Evolutionary conservation across 2,113 vertebrate genomes (phyloP), one percentile per base, ranked within the genome.

Genomic region (Myiopsitta monachus): DNA sequence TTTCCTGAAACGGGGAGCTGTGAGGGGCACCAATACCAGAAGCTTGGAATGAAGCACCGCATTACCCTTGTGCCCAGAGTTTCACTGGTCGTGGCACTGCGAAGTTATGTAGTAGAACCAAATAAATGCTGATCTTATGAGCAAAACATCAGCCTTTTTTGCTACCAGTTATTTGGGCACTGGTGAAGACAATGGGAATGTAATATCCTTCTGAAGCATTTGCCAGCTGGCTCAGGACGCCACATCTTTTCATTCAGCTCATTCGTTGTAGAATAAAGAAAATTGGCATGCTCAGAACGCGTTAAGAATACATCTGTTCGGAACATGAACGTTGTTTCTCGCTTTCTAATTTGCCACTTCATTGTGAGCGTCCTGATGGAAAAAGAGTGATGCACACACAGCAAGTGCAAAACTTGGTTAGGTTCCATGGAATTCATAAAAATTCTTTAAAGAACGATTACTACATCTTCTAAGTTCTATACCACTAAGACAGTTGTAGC

Each of bases 211-310:
- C 69, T 96, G 91, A 77, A 96, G 70, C 46, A 1, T 67, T 92
- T 87, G 94, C 95, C 94, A 96, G 90, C 95, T 96, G 96, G 91
- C 63, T 0, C 62, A 41, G 57, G 70, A 76, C 31, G 6, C 55
- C 27, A 7, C 41, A 51, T 93, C 83, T 93, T 93, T 96, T 91
- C 86, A 82, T 90, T 95, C 82, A 41, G 22, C 76, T 96, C 79
- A 83, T 94, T 97, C 70, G 77, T 30, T 85, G 92, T 66, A 79
- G 88, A 79, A 91, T 79, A 87, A 94, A 96, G 74, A 92, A 92
- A 94, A 91, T 7, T 61, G 83, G 74, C 86, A 3, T 44, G 61
- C 88, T 83, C 38, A 28, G 82, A 63, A 66, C 23, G 5, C 63
- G 87, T 87, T 49, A 66, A 95, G 95, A 94, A 87, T 96, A 66